Evolutionary conservation across 2,113 vertebrate species (phyloP), one percentile per base, ranked within the genome.

Genomic region (Tautogolabrus adspersus): DNA sequence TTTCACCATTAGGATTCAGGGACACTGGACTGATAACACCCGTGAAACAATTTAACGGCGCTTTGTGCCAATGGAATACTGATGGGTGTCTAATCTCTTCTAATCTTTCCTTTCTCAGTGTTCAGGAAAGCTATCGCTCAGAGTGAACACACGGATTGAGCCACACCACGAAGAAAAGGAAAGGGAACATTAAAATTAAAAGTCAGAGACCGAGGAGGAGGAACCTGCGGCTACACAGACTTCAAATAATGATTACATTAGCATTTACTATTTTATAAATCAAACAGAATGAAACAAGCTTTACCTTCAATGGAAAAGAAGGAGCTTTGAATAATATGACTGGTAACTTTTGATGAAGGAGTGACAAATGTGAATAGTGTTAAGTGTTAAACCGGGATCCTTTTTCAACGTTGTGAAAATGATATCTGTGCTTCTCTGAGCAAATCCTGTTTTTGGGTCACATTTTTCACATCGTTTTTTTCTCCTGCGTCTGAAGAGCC

Each of bases 1-100:
- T 76, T 22, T 81, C 81, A 65, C 72, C 66, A 82, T 87, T 84
- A 80, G 56, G 42, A 86, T 81, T 87, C 71, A 66, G 83, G 75
- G 75, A 72, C 66, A 69, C 54, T 26, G 2, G 77, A 66, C 40
- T n/a, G 84, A 87, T 82, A 83, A 87, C 81, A 71, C 69, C 77
- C 21, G 51, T 52, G 69, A 81, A 88, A 77, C 74, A 51, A 63
- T 86, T 90, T 80, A 84, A 80, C 78, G 67, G 72, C 71, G 40
- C 66, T 84, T 75, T 76, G 66, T 64, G 72, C 70, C 71, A 47
- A 61, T 72, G 56, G 73, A 88, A 87, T 82, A 81, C 76, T 76
- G 82, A 89, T 86, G 71, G 47, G 63, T 40, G 71, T 75, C 63
- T 84, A 85, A 86, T 85, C 84, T 74, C 69, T 47, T 66, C 40